These are phyloP conservation scores for Morinoia aosen DNA, from an alignment of 2,888 invertebrate species.

Conservation along the genomic window DNA sequence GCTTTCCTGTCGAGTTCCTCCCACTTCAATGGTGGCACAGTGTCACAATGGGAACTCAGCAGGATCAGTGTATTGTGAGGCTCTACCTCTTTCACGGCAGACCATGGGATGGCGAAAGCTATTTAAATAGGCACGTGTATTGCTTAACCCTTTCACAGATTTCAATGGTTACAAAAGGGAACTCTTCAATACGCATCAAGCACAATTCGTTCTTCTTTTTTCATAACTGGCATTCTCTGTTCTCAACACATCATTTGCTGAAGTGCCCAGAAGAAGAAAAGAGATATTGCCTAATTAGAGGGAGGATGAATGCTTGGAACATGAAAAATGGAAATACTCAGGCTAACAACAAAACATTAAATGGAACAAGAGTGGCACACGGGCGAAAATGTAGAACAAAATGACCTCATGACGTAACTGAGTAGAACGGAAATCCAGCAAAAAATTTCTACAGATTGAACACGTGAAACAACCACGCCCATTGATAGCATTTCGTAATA, in stretches of 20 bases:
- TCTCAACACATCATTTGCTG: neutral
- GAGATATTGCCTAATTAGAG: neutral
- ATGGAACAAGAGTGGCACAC: neutral
- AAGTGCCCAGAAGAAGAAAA: neutral
- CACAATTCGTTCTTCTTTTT: neutral
- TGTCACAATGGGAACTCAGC: neutral
- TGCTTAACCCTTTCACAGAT: neutral
- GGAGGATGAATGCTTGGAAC: neutral
- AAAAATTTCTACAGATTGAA: neutral
- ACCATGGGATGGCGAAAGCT: slow-evolving; percentile 20
- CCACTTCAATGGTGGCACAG: neutral
- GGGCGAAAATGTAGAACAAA: neutral
- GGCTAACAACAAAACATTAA: neutral
- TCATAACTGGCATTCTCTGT: neutral
- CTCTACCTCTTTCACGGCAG: neutral
- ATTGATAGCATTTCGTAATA: no score
- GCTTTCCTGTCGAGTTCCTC: neutral
- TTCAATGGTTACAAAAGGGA: neutral
- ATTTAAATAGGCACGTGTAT: slow-evolving; percentile 40
- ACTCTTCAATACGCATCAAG: neutral
- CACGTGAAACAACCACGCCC: neutral
- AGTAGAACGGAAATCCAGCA: neutral
- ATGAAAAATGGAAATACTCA: neutral
- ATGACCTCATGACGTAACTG: neutral
- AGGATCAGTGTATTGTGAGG: neutral